These are phyloP conservation scores for Dendroctonus valens DNA, from an alignment of 1,140 invertebrate genomes.

Conservation along the genomic window DNA sequence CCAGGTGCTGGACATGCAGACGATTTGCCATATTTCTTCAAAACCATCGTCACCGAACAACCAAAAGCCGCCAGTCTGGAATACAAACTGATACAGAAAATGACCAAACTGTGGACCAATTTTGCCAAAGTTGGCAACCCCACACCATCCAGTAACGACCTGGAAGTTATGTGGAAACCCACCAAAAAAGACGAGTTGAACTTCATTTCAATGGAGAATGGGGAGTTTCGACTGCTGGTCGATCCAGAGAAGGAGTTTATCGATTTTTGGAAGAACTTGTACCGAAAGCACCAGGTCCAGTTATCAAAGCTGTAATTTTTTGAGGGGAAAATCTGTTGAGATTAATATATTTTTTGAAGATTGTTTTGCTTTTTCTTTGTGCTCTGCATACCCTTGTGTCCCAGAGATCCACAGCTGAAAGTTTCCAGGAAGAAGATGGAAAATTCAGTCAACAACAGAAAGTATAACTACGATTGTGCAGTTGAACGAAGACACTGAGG, in stretches of 20 bases:
- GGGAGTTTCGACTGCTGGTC: conserved; percentile 19
- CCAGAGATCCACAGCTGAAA: too few relatives aligned
- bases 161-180: conserved; percentile 53
- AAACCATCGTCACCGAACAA: conserved; percentile 49
- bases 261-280: conserved; percentile 39
- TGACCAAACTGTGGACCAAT: conserved; percentile 58
- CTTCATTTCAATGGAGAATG: conserved; percentile 44
- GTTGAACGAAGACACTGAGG: too few relatives aligned
- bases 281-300: conserved; percentile 15
- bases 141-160: conserved; percentile 40
- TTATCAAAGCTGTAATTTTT: conserved; percentile 18
- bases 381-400: too few relatives aligned
- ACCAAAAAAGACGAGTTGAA: conserved; percentile 52
- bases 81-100: conserved; percentile 49
- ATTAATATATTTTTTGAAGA: background rate
- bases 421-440: too few relatives aligned
- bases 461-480: too few relatives aligned
- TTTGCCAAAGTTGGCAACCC: conserved; percentile 57
- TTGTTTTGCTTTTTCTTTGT: too few relatives aligned
- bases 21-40: conserved; percentile 64
- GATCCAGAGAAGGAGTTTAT: conserved; percentile 37
- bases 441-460: too few relatives aligned
- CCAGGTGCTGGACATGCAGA: conserved; percentile 55
- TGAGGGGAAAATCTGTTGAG: background rate
- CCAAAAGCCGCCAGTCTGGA: conserved; percentile 45